Conservation (phyloP, 2,888 invertebrate genomes). For the Diplazon laetatorius region DNA sequence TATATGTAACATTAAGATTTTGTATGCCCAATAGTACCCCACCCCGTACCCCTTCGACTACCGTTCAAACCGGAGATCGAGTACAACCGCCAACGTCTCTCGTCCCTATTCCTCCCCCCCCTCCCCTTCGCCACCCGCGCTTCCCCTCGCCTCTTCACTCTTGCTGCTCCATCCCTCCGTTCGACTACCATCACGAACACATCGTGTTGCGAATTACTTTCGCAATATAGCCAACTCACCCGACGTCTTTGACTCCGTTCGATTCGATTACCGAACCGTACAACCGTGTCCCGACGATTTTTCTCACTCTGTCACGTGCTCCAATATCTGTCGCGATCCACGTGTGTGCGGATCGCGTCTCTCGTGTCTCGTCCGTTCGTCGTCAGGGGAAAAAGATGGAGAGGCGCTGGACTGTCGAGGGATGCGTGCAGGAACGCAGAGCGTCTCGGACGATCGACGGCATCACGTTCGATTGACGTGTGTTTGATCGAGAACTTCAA, state of each 20-base stretch:
- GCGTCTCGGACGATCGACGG: conserved; percentile 25
- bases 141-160: neutral
- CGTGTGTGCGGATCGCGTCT: neutral
- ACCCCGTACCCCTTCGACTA: conserved; percentile 26
- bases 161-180: too few relatives aligned
- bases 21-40: neutral
- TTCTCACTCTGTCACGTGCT: too few relatives aligned
- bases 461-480: conserved; percentile 25
- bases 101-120: too few relatives aligned
- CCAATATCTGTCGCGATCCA: too few relatives aligned
- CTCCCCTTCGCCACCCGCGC: too few relatives aligned
- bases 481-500: conserved; percentile 58
- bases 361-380: neutral
- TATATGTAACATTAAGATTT: neutral
- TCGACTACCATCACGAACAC: conserved; percentile 47
- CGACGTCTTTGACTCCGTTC: conserved; percentile 33
- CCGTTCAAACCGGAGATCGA: conserved; percentile 36
- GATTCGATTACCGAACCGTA: conserved; percentile 54
- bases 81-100: conserved; percentile 15
- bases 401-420: too few relatives aligned
- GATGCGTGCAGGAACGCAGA: conserved; percentile 44
- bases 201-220: conserved; percentile 59
- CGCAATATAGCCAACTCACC: conserved; percentile 46
- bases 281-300: neutral
- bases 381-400: too few relatives aligned